Evolutionary conservation across 2,888 invertebrate species (phyloP).

Genomic region (Papilio elwesi): DNA sequence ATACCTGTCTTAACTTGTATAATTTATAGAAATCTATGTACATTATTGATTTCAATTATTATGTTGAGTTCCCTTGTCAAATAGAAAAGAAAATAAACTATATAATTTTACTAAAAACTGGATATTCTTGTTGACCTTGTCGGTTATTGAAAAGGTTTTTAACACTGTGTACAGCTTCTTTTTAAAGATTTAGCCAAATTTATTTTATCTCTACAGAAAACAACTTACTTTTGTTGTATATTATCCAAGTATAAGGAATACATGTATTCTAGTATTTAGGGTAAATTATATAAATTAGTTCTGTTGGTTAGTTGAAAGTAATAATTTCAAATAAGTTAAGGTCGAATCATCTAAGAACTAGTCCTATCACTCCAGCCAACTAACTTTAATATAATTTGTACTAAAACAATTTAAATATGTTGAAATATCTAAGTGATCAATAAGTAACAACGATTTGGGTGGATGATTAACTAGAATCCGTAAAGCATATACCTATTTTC

Average conservation of each 20-base stretch:
- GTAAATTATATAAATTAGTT: neutral
- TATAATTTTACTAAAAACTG: neutral
- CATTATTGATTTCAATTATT: neutral
- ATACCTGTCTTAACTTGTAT: conserved; percentile 43
- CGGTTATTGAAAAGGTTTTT: conserved; percentile 3
- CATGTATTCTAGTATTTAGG: neutral
- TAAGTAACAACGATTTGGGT: too few species aligned
- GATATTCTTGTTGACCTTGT: conserved; percentile 11
- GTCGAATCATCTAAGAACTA: neutral
- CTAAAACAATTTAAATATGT: too few species aligned
- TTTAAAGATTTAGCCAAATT: neutral
- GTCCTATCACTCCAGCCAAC: too few species aligned
- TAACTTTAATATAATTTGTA: too few species aligned
- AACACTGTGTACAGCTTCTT: neutral
- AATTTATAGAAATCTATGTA: conserved; percentile 3
- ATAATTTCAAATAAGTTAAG: neutral
- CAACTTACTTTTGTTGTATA: neutral
- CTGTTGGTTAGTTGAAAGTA: neutral
- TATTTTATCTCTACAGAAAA: neutral
- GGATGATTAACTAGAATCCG: too few species aligned
- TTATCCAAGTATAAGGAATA: neutral
- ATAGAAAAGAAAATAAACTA: neutral
- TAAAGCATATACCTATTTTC: too few species aligned
- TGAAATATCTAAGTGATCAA: too few species aligned
- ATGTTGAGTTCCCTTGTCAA: neutral